Conservation (phyloP, 2,113 vertebrate genomes). For the Tenrec ecaudatus region DNA sequence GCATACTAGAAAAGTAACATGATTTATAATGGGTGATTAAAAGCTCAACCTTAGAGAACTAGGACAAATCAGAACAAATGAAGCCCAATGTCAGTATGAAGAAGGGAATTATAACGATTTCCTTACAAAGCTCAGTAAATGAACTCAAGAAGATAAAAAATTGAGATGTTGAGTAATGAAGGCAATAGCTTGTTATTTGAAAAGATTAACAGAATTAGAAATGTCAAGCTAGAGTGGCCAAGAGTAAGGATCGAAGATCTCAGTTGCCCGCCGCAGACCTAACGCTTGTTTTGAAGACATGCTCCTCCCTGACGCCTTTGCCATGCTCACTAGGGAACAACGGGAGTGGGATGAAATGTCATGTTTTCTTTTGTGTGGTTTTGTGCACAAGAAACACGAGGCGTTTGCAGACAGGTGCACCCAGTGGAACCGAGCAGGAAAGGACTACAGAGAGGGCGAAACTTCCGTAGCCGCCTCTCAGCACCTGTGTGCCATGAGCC, state of each 20-base stretch:
- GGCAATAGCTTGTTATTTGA: not conserved
- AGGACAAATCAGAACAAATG: not conserved
- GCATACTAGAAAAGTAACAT: not conserved
- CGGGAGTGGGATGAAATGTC: not conserved
- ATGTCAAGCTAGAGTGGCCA: not conserved
- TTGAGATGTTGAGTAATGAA: not conserved
- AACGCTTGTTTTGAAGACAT: slow-evolving; percentile 7
- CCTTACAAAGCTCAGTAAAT: not conserved
- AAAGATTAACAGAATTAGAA: not conserved
- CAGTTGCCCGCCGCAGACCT: not conserved
- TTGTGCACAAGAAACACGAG: not conserved
- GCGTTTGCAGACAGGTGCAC: not conserved
- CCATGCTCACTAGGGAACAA: not conserved
- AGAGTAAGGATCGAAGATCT: not conserved
- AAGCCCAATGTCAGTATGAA: too few relatives aligned
- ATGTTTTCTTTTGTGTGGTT: not conserved
- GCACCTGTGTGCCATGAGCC: not conserved
- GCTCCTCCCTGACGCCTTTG: too few relatives aligned
- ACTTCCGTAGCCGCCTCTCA: not conserved
- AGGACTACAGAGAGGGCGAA: not conserved
- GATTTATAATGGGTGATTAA: not conserved
- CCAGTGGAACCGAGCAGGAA: not conserved
- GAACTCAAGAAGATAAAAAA: slow-evolving; percentile 9
- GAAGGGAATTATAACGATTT: too few relatives aligned
- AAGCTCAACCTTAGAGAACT: slow-evolving; percentile 1